A percentile compares a stretch with the other conserved stretches of the same genome.
Conservation (phyloP, 2,888 invertebrate species). For the Hirudinaria manillensis region DNA sequence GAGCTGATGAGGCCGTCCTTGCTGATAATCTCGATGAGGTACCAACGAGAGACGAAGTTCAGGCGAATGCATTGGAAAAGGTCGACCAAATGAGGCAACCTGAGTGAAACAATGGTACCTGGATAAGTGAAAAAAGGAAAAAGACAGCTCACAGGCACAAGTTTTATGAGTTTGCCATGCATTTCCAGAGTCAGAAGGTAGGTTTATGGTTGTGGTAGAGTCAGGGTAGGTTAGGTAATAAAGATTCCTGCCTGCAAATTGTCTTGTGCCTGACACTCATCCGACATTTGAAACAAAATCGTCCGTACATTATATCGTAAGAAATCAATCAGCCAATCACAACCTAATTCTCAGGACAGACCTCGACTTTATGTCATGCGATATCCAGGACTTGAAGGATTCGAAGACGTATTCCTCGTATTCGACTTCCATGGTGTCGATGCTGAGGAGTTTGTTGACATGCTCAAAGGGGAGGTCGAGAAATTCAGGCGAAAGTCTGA, state of each 20-base stretch:
- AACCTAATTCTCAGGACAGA: no score
- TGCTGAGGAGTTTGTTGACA: constrained; percentile 42
- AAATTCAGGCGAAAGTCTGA: constrained; percentile 49
- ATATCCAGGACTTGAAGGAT: constrained; percentile 50
- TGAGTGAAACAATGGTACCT: no score
- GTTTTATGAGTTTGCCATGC: no score
- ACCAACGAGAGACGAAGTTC: constrained; percentile 41
- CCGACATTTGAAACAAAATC: no score
- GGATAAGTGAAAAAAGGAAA: no score
- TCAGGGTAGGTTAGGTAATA: no score
- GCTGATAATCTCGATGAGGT: constrained; percentile 40
- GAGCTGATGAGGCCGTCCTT: constrained; percentile 35
- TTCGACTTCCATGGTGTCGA: constrained; percentile 49
- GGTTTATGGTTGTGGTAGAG: neutral
- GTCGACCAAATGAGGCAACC: constrained; percentile 32
- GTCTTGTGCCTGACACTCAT: no score
- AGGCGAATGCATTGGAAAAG: constrained; percentile 39
- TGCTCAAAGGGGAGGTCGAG: constrained; percentile 46
- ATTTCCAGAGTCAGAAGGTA: neutral
- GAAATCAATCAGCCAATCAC: no score
- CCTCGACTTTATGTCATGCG: constrained; percentile 45
- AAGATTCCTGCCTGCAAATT: no score
- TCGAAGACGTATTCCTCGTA: constrained; percentile 51
- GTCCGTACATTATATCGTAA: no score
- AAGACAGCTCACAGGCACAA: no score